Evolutionary conservation across 2,797 vertebrate genomes (phyloP).

Genomic region (Iguana delicatissima): DNA sequence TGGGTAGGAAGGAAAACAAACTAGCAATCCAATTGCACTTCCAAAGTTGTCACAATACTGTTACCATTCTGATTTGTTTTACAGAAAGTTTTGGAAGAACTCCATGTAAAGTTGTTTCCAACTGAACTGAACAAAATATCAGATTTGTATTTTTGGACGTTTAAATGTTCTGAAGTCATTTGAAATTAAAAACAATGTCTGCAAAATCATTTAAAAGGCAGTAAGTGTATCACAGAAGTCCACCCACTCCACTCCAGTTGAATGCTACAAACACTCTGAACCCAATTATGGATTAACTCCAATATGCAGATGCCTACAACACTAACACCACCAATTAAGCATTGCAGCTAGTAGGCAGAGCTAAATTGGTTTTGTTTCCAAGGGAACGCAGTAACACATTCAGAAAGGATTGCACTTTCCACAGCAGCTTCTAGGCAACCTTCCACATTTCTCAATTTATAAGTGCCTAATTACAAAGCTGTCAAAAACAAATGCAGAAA

Average conservation of each 20-base stretch:
- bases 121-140: neutral
- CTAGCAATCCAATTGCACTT: neutral
- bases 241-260: no score
- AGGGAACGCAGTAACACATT: constrained; percentile 34
- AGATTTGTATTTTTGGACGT: neutral
- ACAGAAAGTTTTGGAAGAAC: neutral
- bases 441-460: constrained; percentile 23
- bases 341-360: constrained; percentile 4
- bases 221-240: neutral
- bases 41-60: neutral
- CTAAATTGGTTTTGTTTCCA: constrained; percentile 22
- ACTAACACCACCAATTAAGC: neutral
- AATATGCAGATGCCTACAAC: neutral
- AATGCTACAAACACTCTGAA: neutral
- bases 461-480: neutral
- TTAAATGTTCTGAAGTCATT: neutral
- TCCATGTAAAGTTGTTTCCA: neutral
- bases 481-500: constrained; percentile 8
- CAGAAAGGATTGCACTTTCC: constrained; percentile 19
- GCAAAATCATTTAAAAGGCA: neutral
- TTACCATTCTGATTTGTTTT: neutral
- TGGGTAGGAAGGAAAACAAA: neutral
- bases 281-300: constrained; percentile 19
- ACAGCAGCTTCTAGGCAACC: neutral
- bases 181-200: neutral